Percentiles rank a stretch among this genome's conserved stretches.
These are phyloP conservation scores for Eidolon dupreanum DNA, from an alignment of 2,797 vertebrate genomes.

Conservation along the genomic window DNA sequence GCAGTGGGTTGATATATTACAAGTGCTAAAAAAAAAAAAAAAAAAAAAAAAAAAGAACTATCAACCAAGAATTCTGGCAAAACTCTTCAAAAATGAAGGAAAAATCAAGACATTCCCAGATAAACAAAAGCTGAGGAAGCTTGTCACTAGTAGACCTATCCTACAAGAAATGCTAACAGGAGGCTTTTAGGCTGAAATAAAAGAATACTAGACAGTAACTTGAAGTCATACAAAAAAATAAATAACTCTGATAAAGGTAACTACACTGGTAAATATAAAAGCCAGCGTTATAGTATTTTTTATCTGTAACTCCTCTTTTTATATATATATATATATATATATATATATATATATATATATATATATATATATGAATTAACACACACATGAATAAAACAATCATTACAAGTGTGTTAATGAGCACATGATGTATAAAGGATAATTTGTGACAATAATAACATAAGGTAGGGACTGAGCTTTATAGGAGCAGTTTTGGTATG, in stretches of 20 bases:
- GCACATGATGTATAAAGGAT: background rate
- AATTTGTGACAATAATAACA: slow-evolving; percentile 18
- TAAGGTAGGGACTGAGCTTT: background rate
- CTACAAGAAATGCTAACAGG: background rate
- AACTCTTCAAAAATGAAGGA: background rate
- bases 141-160: background rate
- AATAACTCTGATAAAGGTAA: background rate
- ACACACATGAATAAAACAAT: background rate
- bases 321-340: background rate
- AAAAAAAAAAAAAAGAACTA: background rate
- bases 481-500: background rate
- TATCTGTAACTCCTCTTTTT: background rate
- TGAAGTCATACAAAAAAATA: background rate
- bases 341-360: slow-evolving; percentile 3
- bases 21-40: background rate
- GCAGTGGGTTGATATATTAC: background rate
- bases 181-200: background rate
- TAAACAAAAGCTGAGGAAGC: background rate
- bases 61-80: background rate
- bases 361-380: background rate
- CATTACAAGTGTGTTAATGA: background rate
- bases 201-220: background rate
- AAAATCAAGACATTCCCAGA: background rate
- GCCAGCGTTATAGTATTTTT: background rate
- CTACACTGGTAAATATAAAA: background rate